Conservation (phyloP, 2,888 invertebrate genomes). For the Hybos culiciformis region DNA sequence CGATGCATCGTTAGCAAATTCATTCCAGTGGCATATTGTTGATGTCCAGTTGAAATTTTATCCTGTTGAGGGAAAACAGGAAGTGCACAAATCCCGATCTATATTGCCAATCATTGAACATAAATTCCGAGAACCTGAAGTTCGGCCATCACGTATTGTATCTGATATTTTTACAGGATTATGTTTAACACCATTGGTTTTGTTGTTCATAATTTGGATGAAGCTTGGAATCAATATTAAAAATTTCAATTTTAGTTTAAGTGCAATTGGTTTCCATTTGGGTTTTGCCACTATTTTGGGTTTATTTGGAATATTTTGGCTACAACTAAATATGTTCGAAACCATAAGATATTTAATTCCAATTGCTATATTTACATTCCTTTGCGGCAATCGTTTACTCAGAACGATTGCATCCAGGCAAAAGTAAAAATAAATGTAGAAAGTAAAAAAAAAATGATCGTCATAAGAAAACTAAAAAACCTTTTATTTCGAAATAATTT, state of each 20-base stretch:
- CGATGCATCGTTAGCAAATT: slow-evolving; percentile 79
- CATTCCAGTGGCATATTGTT: slow-evolving; percentile 76
- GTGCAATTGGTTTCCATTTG: slow-evolving; percentile 79
- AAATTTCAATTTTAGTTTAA: slow-evolving; percentile 62
- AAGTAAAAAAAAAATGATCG: too few relatives aligned
- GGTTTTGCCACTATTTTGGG: slow-evolving; percentile 82
- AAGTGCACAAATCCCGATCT: slow-evolving; percentile 28
- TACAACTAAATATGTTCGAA: slow-evolving; percentile 89
- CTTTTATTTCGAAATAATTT: too few relatives aligned
- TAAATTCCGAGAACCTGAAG: slow-evolving; percentile 82
- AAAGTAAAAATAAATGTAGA: too few relatives aligned
- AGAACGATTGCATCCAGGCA: slow-evolving; percentile 50
- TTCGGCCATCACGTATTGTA: slow-evolving; percentile 73
- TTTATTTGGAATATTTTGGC: slow-evolving; percentile 85
- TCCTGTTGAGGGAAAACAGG: slow-evolving; percentile 21
- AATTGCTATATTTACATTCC: slow-evolving; percentile 77
- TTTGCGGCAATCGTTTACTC: slow-evolving; percentile 83
- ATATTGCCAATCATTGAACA: slow-evolving; percentile 54
- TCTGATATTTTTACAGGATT: slow-evolving; percentile 83
- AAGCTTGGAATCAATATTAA: slow-evolving; percentile 74
- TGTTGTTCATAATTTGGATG: slow-evolving; percentile 75
- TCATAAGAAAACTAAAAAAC: too few relatives aligned
- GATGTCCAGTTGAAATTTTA: slow-evolving; percentile 62
- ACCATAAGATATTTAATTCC: slow-evolving; percentile 80
- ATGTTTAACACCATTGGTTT: slow-evolving; percentile 64